phyloP scores from a whole-genome alignment of 2,797 vertebrate species.

The Pelodytes ibericus region DNA sequence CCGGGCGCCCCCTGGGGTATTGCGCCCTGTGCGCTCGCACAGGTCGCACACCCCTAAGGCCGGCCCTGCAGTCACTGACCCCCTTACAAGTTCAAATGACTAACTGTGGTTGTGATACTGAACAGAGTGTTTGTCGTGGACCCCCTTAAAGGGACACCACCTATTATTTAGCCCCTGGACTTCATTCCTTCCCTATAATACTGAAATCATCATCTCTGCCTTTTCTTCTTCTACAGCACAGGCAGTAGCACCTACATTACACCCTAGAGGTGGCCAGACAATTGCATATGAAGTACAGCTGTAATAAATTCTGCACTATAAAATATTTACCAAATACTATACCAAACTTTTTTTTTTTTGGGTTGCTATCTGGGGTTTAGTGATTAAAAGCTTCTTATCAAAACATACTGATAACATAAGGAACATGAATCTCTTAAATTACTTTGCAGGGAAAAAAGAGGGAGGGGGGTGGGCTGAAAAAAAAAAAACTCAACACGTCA shows the following conservation, averaged over 20 bases:
- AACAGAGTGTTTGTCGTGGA: too few relatives aligned
- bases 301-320: constrained; percentile 47
- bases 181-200: constrained; percentile 22
- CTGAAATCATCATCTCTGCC: constrained; percentile 18
- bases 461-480: too few relatives aligned
- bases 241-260: constrained; percentile 32
- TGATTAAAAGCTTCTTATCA: constrained; percentile 50
- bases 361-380: constrained; percentile 29
- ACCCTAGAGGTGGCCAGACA: constrained; percentile 47
- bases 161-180: too few relatives aligned
- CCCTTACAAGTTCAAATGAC: too few relatives aligned
- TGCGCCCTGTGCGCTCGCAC: too few relatives aligned
- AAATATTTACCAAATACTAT: constrained; percentile 38
- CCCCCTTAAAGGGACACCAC: too few relatives aligned
- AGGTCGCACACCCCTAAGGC: too few relatives aligned
- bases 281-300: constrained; percentile 48
- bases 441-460: background rate
- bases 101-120: too few relatives aligned
- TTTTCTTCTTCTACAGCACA: constrained; percentile 19
- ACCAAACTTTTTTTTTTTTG: constrained; percentile 2
- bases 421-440: constrained; percentile 33
- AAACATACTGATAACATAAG: constrained; percentile 40
- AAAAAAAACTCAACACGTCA: constrained; percentile 22
- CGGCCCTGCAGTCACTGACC: too few relatives aligned
- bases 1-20: too few relatives aligned